Conservation (phyloP, 2,888 invertebrate genomes). For the Physocephala rufipes region DNA sequence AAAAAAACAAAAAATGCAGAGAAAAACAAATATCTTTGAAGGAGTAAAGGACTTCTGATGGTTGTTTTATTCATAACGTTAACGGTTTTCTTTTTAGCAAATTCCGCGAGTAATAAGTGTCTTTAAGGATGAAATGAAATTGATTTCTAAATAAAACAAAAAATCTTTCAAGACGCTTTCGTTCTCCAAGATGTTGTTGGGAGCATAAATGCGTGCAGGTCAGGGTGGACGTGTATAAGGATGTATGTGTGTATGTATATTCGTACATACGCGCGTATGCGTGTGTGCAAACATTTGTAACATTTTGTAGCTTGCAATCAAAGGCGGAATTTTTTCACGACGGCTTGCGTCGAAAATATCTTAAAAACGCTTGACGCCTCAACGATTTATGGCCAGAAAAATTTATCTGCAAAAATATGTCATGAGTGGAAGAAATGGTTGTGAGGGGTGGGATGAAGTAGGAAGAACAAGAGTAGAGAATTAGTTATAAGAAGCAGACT, state of each 20-base stretch:
- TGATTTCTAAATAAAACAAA: conserved; percentile 29
- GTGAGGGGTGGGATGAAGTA: not conserved
- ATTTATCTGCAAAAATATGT: not conserved
- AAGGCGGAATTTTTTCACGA: not conserved
- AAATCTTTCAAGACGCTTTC: conserved; percentile 13
- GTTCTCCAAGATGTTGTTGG: conserved; percentile 3
- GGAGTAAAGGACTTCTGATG: not conserved
- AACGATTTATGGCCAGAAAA: conserved; percentile 27
- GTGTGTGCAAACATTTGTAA: not conserved
- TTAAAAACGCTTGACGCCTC: conserved; percentile 18
- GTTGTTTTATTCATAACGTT: not conserved
- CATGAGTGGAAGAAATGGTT: conserved; percentile 1
- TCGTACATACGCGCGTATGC: not conserved
- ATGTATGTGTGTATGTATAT: too few relatives aligned
- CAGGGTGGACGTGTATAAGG: too few relatives aligned
- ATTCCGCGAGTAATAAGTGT: conserved; percentile 19
- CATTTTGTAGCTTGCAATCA: not conserved
- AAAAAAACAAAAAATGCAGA: conserved; percentile 10
- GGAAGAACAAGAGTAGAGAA: not conserved
- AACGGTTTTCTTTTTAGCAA: conserved; percentile 9
- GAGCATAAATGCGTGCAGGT: too few relatives aligned
- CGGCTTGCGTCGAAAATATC: not conserved
- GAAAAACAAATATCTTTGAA: too few relatives aligned
- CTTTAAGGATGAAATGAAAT: conserved; percentile 13
- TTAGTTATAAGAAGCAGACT: not conserved